Percentiles rank a stretch among this genome's conserved stretches.
Conservation (phyloP, 1,140 invertebrate genomes). For the Eubasilissa regina region DNA sequence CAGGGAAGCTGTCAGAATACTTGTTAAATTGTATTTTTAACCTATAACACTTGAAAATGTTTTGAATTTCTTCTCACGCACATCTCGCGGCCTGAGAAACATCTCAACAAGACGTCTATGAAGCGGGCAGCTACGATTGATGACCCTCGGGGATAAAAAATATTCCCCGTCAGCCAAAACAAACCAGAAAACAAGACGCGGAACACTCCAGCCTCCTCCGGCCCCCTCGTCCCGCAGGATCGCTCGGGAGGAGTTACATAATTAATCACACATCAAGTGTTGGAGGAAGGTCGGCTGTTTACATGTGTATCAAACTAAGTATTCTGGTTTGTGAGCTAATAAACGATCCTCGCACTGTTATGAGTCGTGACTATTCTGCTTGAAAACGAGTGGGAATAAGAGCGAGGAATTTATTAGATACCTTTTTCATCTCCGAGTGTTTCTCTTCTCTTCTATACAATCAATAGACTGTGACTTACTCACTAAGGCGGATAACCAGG, state of each 20-base stretch:
- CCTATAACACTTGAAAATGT: background rate
- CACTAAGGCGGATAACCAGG: too few relatives aligned
- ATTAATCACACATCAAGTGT: constrained; percentile 38
- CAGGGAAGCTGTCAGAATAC: too few relatives aligned
- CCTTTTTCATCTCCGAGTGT: too few relatives aligned
- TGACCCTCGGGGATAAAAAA: constrained; percentile 21
- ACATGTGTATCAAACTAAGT: background rate
- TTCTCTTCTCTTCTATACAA: too few relatives aligned
- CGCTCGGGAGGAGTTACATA: constrained; percentile 27
- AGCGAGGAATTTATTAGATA: too few relatives aligned
- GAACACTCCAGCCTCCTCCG: background rate
- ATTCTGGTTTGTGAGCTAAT: too few relatives aligned
- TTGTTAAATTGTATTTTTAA: background rate
- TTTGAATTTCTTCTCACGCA: background rate
- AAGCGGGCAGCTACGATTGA: constrained; percentile 17
- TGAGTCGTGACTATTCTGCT: too few relatives aligned
- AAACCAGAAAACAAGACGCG: constrained; percentile 25
- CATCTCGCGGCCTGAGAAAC: background rate
- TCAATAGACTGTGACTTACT: too few relatives aligned
- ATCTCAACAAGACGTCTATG: constrained; percentile 28
- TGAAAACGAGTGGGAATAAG: too few relatives aligned
- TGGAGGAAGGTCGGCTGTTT: constrained; percentile 2
- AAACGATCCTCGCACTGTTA: too few relatives aligned
- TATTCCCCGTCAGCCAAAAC: constrained; percentile 18
- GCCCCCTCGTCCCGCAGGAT: constrained; percentile 3